A percentile compares a stretch with the other conserved stretches of the same genome.
Evolutionary conservation across 2,888 invertebrate species (phyloP).

Genomic region (Palloptera scutellata): DNA sequence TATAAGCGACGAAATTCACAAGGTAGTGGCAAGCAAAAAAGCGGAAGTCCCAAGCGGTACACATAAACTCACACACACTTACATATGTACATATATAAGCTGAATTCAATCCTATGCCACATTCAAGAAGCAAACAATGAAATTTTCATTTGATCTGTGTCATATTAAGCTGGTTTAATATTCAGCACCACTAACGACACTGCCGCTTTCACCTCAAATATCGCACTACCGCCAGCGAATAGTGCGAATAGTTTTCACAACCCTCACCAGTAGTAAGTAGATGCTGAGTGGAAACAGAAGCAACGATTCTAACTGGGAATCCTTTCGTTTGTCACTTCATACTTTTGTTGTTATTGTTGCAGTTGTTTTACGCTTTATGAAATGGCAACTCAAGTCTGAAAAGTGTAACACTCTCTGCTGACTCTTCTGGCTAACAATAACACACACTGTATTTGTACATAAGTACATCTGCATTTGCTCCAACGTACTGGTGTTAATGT

Average conservation of each 20-base stretch:
- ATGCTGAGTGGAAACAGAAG: background rate
- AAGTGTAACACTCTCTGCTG: background rate
- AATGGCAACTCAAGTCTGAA: too few species aligned
- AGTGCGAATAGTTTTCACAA: background rate
- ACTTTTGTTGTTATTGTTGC: too few species aligned
- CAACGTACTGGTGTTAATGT: too few species aligned
- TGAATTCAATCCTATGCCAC: slow-evolving; percentile 14
- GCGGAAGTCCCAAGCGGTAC: too few species aligned
- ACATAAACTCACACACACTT: background rate
- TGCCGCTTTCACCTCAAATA: slow-evolving; percentile 30
- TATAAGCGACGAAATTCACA: slow-evolving; percentile 2
- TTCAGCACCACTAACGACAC: slow-evolving; percentile 3
- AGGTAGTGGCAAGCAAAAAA: background rate
- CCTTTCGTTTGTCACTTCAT: too few species aligned
- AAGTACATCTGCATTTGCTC: too few species aligned
- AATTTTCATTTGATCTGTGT: slow-evolving; percentile 58
- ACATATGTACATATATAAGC: background rate
- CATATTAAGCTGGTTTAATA: slow-evolving; percentile 37
- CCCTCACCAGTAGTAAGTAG: background rate
- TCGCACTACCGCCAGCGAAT: background rate
- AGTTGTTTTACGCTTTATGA: too few species aligned
- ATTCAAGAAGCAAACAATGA: slow-evolving; percentile 52
- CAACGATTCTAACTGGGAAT: background rate
- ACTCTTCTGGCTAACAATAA: too few species aligned
- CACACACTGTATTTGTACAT: too few species aligned